Evolutionary conservation across 2,113 vertebrate genomes (phyloP).

Genomic region (Lanius ludovicianus): DNA sequence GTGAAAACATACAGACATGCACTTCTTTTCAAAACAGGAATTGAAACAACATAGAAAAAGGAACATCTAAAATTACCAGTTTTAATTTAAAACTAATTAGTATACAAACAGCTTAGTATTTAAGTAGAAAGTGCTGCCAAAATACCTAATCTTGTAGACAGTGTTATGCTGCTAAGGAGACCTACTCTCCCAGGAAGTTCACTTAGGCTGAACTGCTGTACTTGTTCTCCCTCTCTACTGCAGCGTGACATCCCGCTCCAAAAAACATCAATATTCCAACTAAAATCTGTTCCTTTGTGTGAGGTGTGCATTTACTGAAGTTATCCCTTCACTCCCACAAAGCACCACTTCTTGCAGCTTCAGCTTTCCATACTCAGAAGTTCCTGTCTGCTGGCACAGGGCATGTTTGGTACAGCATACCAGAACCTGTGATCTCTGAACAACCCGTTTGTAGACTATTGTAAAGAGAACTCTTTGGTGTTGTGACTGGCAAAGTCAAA

Average conservation of each 20-base stretch:
- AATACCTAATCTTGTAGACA: neutral
- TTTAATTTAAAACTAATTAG: neutral
- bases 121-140: neutral
- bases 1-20: neutral
- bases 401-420: neutral
- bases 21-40: neutral
- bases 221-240: neutral
- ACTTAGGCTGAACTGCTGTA: neutral
- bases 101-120: neutral
- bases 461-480: neutral
- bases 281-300: neutral
- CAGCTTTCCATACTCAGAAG: neutral
- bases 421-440: neutral
- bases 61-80: neutral
- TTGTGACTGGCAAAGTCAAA: constrained; percentile 4
- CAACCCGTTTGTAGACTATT: neutral
- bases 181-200: neutral
- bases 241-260: neutral
- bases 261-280: neutral
- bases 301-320: neutral
- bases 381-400: neutral
- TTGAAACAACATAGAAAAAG: neutral
- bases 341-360: neutral
- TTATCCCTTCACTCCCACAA: neutral
- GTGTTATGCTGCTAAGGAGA: neutral